Evolutionary conservation across 2,113 vertebrate genomes (phyloP), one percentile per base, ranked within the genome.

Genomic region (Stegostoma tigrinum): DNA sequence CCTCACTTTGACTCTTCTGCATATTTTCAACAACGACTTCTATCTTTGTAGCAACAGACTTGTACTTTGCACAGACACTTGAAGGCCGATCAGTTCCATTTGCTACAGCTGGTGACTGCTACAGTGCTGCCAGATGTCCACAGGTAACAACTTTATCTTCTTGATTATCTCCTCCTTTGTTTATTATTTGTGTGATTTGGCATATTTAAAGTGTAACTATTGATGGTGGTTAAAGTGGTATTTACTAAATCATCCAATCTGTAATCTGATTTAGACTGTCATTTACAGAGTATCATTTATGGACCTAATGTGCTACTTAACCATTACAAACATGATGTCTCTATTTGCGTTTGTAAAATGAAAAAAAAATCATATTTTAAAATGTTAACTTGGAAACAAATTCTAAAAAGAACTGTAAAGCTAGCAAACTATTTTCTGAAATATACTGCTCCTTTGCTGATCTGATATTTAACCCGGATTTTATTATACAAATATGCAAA

Each of bases 61-160:
- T 98, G 97, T 98, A 98, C 97, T 99, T 99, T 96, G 98, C 98
- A 0, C 97, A 96, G 96, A 99, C 98, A 3, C 98, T 96, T 0
- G 98, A 99, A 96, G 99, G 99, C 67, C 98, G 98, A 93, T 98
- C 97, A 0, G 98, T 99, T 95, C 98, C 99, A 38, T 99, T 99
- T 66, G 99, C 98, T 96, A 99, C 99, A 42, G 99, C 99, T 72
- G 99, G 99, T 96, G 99, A 99, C 97, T 99, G 99, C 97, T 99
- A 99, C 97, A 99, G 99, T 3, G 98, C 98, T 34, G 97, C 98
- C 96, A 98, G 97, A 68, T 99, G 99, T 97, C 98, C 99, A 0
- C 99, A 99, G 99, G 99, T 99, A 48, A 98, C 96, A 61, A 12
- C 80, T 83, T 83, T 30, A 55, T 12, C 2, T 48, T 87, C 52